Percentiles rank a stretch among this genome's conserved stretches.
Evolutionary conservation across 2,113 vertebrate genomes (phyloP).

Genomic region (Microtus richardsoni): DNA sequence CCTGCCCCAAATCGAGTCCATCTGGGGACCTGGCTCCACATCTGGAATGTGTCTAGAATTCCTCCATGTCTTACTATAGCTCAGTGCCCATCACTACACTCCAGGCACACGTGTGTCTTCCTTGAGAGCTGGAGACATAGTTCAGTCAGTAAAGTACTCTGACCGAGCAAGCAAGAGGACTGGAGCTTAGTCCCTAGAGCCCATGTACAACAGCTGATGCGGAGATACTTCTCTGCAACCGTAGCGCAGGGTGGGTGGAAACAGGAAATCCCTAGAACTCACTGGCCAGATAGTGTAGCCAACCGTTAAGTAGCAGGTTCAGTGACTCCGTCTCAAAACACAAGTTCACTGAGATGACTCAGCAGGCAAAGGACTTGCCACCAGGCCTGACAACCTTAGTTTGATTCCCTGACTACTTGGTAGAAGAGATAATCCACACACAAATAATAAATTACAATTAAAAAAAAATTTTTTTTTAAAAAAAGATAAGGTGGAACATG

Average conservation of each 20-base stretch:
- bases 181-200: too few relatives aligned
- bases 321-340: background rate
- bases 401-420: background rate
- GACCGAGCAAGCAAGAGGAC: background rate
- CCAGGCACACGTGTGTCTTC: background rate
- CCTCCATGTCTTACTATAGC: background rate
- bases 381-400: background rate
- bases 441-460: background rate
- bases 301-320: background rate
- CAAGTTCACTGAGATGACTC: background rate
- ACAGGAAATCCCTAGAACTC: background rate
- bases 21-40: background rate
- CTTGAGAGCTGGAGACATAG: background rate
- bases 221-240: background rate
- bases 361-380: background rate
- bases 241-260: background rate
- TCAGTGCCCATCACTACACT: background rate
- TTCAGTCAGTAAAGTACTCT: background rate
- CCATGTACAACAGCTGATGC: too few relatives aligned
- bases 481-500: background rate
- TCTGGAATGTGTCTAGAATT: background rate
- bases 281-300: background rate
- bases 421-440: background rate
- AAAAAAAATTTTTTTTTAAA: background rate
- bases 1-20: background rate